phyloP scores from a whole-genome alignment of 2,888 invertebrate genomes.

The Charanyca ferruginea region DNA sequence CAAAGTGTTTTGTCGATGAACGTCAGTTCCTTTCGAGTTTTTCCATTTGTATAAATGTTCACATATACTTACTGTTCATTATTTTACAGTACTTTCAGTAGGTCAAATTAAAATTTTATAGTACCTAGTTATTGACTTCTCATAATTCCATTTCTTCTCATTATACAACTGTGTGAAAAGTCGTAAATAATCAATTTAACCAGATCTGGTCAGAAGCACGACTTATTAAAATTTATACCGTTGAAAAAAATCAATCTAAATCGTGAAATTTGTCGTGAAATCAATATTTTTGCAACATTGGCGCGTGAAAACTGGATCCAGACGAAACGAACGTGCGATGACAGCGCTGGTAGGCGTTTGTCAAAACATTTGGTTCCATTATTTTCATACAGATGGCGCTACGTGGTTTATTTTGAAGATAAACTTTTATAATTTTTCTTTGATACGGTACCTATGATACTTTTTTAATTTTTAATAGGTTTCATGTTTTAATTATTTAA shows the following conservation, averaged over 20 bases:
- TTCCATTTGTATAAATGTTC: constrained; percentile 18
- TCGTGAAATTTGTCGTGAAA: constrained; percentile 31
- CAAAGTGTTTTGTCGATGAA: constrained; percentile 44
- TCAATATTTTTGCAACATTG: constrained; percentile 23
- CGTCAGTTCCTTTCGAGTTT: constrained; percentile 48
- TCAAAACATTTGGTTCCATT: constrained; percentile 69
- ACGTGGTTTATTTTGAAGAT: constrained; percentile 42
- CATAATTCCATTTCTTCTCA: no score
- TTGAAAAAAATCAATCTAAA: constrained; percentile 25
- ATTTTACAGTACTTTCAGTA: background rate
- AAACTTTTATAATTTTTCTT: background rate
- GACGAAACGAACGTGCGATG: constrained; percentile 39
- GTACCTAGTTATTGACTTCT: background rate
- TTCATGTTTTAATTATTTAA: background rate
- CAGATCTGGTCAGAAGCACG: constrained; percentile 27
- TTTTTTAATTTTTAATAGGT: background rate
- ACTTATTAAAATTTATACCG: constrained; percentile 21
- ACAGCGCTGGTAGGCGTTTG: constrained; percentile 68
- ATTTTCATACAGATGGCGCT: constrained; percentile 73
- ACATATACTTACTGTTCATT: background rate
- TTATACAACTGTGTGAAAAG: background rate
- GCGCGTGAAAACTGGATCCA: constrained; percentile 22
- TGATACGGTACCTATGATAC: background rate
- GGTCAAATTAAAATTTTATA: background rate
- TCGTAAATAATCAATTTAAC: constrained; percentile 6